phyloP scores from a whole-genome alignment of 64 coral and sea anemone species.

The Stichodactyla helianthus region DNA sequence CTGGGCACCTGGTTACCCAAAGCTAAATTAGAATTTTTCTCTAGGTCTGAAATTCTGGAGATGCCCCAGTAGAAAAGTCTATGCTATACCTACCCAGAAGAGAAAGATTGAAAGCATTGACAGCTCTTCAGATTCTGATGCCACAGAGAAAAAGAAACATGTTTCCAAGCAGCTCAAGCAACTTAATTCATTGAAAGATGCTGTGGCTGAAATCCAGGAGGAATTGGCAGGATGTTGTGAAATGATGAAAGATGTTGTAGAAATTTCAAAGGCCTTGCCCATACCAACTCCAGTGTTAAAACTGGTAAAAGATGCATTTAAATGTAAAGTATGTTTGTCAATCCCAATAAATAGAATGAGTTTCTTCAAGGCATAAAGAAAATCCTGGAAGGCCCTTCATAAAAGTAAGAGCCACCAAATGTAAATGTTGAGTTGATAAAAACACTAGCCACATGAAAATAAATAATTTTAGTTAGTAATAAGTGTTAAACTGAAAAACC shows the following conservation, averaged over 20 bases:
- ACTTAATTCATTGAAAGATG: no score
- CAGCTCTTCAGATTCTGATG: background rate
- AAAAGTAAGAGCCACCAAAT: no score
- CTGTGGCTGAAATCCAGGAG: background rate
- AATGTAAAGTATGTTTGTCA: slow-evolving; percentile 29
- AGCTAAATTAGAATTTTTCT: background rate
- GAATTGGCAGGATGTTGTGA: background rate
- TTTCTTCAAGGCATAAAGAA: slow-evolving; percentile 39
- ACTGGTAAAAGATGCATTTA: slow-evolving; percentile 32
- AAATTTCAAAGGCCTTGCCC: background rate
- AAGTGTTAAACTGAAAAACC: no score
- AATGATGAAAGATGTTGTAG: background rate
- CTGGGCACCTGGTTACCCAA: no score
- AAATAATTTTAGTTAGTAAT: no score
- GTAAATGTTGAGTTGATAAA: no score
- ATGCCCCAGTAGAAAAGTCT: background rate
- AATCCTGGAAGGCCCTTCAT: no score
- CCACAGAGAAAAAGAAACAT: background rate
- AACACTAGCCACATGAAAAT: no score
- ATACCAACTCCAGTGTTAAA: slow-evolving; percentile 19
- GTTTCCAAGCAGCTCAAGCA: background rate
- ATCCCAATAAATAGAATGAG: slow-evolving; percentile 32
- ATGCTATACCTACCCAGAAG: background rate
- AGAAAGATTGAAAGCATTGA: background rate
- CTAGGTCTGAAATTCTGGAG: background rate